These are phyloP conservation scores for Trilocha varians DNA, from an alignment of 2,888 invertebrate species.

Conservation along the genomic window DNA sequence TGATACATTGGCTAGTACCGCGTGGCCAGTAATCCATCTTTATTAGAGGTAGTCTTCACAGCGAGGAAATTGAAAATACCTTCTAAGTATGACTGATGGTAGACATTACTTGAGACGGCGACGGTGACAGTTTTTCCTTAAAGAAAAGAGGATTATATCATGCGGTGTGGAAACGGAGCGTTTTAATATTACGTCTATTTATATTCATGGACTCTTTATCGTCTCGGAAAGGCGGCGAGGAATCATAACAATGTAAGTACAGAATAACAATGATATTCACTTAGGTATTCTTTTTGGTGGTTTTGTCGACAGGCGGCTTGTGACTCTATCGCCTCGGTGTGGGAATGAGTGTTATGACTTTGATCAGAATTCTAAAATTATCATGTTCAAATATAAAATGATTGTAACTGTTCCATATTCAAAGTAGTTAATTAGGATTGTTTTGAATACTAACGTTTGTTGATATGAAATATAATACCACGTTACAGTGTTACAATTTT, in stretches of 20 bases:
- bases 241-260: conserved; percentile 50
- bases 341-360: neutral
- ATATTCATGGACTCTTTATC: conserved; percentile 60
- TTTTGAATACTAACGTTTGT: too few relatives aligned
- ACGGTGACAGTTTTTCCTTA: conserved; percentile 54
- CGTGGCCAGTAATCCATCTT: conserved; percentile 55
- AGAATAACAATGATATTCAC: conserved; percentile 56
- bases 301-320: conserved; percentile 13
- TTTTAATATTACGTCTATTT: conserved; percentile 68
- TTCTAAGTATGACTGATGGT: conserved; percentile 70
- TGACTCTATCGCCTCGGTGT: neutral
- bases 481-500: too few relatives aligned
- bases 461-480: too few relatives aligned
- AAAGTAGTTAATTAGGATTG: too few relatives aligned
- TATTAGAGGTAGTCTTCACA: conserved; percentile 52
- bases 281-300: conserved; percentile 43
- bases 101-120: conserved; percentile 58
- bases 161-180: conserved; percentile 45
- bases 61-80: conserved; percentile 67
- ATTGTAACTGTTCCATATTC: too few relatives aligned
- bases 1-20: conserved; percentile 35
- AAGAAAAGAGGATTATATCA: conserved; percentile 65
- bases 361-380: neutral
- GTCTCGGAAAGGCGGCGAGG: conserved; percentile 37
- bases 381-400: neutral